phyloP scores from a whole-genome alignment of 2,888 invertebrate species.

The Osmoderma eremita region DNA sequence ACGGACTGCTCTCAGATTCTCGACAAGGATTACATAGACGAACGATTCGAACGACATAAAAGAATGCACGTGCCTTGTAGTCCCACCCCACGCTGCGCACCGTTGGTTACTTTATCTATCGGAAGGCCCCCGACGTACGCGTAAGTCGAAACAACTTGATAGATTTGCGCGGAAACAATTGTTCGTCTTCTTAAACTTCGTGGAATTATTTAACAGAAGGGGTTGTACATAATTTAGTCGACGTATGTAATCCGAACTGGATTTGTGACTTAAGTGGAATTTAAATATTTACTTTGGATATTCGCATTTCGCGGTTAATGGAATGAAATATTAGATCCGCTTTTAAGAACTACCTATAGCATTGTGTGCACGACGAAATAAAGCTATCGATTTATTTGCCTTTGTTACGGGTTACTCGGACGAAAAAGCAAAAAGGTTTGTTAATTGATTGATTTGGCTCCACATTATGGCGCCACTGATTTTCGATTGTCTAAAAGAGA shows the following conservation, averaged over 20 bases:
- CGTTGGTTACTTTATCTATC: slow-evolving; percentile 19
- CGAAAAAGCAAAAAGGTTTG: too few species aligned
- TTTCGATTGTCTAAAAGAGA: too few species aligned
- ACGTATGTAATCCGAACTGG: background rate
- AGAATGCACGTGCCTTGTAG: slow-evolving; percentile 13
- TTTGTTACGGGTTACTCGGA: too few species aligned
- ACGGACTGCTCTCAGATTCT: background rate
- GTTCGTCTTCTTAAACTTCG: background rate
- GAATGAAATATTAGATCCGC: too few species aligned
- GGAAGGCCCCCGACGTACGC: background rate
- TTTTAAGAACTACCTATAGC: too few species aligned
- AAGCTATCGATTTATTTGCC: too few species aligned
- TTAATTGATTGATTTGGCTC: too few species aligned
- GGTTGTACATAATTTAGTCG: slow-evolving; percentile 1
- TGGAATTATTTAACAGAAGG: background rate
- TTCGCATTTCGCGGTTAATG: too few species aligned
- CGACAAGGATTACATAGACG: slow-evolving; percentile 2
- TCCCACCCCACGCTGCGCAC: slow-evolving; percentile 4
- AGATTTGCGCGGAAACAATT: background rate
- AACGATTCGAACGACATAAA: slow-evolving; percentile 7
- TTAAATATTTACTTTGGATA: background rate
- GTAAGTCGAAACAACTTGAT: slow-evolving; percentile 15
- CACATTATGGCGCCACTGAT: too few species aligned
- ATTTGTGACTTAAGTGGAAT: background rate
- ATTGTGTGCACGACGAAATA: too few species aligned